These are phyloP conservation scores for Halocynthia aurantium DNA, from an alignment of 23 tunicate species.

Conservation along the genomic window DNA sequence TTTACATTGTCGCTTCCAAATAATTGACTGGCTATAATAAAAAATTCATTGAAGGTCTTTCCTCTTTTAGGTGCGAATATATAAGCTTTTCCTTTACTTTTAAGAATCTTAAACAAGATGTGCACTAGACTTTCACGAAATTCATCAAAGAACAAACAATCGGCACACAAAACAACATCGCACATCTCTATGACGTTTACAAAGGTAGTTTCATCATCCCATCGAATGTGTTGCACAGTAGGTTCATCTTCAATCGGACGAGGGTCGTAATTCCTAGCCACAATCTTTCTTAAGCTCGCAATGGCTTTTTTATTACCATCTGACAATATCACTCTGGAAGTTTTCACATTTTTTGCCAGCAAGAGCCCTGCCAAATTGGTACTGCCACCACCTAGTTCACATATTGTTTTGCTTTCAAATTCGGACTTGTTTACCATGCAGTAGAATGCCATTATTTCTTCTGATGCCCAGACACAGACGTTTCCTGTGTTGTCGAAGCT, in stretches of 20 bases:
- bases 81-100: constrained; percentile 40
- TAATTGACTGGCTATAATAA: background rate
- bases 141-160: constrained; percentile 61
- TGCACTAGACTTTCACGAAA: constrained; percentile 18
- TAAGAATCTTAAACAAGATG: constrained; percentile 28
- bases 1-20: constrained; percentile 1
- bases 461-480: constrained; percentile 86
- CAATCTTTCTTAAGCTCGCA: background rate
- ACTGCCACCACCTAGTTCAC: constrained; percentile 80
- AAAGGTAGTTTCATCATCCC: constrained; percentile 1
- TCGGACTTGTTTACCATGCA: constrained; percentile 27
- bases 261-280: background rate
- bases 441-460: constrained; percentile 71
- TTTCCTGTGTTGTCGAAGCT: constrained; percentile 76
- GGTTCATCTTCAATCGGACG: background rate
- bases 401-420: constrained; percentile 30
- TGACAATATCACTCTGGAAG: constrained; percentile 23
- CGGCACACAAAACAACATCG: constrained; percentile 38
- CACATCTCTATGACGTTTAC: background rate
- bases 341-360: constrained; percentile 33
- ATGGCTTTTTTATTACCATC: constrained; percentile 55
- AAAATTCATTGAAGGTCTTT: constrained; percentile 17
- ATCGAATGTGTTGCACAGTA: background rate
- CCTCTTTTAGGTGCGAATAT: constrained; percentile 69
- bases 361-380: constrained; percentile 56